These are phyloP conservation scores for Ceriagrion tenellum DNA, from an alignment of 2,888 invertebrate genomes.

Conservation along the genomic window DNA sequence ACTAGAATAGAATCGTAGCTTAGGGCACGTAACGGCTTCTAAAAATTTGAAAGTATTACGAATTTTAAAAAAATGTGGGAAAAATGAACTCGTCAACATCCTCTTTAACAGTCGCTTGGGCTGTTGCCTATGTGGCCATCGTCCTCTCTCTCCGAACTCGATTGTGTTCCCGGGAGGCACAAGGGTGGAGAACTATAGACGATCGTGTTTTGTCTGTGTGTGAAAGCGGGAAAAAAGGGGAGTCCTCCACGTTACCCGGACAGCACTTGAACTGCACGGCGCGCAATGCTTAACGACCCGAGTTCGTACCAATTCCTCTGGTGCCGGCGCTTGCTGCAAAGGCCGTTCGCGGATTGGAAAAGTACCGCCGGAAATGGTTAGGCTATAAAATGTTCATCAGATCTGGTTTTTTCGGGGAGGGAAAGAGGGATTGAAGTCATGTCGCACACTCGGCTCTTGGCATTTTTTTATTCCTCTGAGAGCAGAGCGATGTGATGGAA, in stretches of 20 bases:
- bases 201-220: too few species aligned
- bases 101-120: neutral
- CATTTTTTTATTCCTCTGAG: too few species aligned
- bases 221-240: too few species aligned
- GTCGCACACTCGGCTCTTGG: too few species aligned
- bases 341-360: neutral
- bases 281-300: conserved; percentile 24
- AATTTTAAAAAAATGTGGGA: neutral
- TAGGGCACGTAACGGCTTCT: neutral
- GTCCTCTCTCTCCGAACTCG: too few species aligned
- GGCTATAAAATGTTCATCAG: neutral
- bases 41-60: neutral
- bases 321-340: neutral
- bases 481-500: neutral
- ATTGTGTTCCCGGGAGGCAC: too few species aligned
- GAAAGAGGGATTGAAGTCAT: too few species aligned
- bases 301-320: neutral
- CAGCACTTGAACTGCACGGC: neutral
- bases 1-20: neutral
- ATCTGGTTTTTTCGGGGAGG: neutral
- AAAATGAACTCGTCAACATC: neutral
- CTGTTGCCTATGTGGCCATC: neutral
- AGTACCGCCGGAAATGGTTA: neutral
- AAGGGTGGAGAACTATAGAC: too few species aligned
- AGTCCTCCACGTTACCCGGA: neutral